Percentiles rank a stretch among this genome's conserved stretches.
phyloP scores from a whole-genome alignment of 2,888 invertebrate species.

The Odiellus spinosus region DNA sequence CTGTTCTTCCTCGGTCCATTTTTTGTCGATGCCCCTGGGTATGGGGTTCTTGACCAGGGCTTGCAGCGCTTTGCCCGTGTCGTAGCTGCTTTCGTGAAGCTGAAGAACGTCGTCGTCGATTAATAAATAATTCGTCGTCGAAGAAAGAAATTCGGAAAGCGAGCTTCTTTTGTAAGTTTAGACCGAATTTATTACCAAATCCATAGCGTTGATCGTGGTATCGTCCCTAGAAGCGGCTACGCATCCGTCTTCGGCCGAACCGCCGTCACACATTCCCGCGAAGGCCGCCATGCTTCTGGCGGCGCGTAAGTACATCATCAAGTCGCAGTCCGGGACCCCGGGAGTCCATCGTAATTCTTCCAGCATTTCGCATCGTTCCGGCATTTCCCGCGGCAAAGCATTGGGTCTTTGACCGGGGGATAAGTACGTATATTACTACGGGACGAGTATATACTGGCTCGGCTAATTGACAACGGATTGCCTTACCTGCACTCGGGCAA shows the following conservation, averaged over 20 bases:
- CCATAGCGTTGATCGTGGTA: constrained; percentile 91
- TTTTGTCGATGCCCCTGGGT: constrained; percentile 90
- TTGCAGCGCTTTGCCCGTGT: constrained; percentile 88
- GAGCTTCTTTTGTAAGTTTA: too few relatives aligned
- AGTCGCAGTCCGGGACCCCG: constrained; percentile 82
- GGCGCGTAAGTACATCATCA: constrained; percentile 92
- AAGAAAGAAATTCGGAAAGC: background rate
- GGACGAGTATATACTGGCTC: too few relatives aligned
- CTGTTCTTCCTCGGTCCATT: constrained; percentile 92
- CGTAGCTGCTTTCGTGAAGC: constrained; percentile 91
- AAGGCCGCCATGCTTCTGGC: constrained; percentile 93
- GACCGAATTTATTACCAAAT: too few relatives aligned
- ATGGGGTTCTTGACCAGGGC: constrained; percentile 93
- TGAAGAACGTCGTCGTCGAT: constrained; percentile 29
- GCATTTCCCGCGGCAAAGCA: constrained; percentile 26
- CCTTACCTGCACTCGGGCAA: constrained; percentile 30
- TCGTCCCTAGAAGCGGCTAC: constrained; percentile 92
- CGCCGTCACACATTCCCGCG: constrained; percentile 97
- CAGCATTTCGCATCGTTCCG: constrained; percentile 36
- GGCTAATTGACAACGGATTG: too few relatives aligned
- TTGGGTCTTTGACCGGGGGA: too few relatives aligned
- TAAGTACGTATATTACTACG: too few relatives aligned
- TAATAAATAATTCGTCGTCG: constrained; percentile 1
- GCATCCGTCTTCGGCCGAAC: constrained; percentile 91
- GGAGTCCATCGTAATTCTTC: constrained; percentile 93